Conservation (phyloP, 2,888 invertebrate genomes). For the Acholoe squamosa region DNA sequence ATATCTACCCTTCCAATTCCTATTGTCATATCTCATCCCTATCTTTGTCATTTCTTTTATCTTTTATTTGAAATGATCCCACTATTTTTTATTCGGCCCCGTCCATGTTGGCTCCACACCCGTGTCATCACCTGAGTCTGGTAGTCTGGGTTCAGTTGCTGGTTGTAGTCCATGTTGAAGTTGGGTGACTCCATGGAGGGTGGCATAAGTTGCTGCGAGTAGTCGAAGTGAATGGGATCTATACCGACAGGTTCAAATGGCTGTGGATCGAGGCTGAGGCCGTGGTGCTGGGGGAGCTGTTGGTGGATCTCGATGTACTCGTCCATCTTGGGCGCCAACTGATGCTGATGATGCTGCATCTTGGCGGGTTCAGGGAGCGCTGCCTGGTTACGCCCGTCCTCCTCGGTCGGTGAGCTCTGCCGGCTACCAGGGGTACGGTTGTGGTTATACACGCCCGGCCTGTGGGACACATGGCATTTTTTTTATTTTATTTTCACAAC, state of each 20-base stretch:
- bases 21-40: too few species aligned
- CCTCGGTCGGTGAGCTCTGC: slow-evolving; percentile 95
- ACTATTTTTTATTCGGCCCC: too few species aligned
- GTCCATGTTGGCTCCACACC: too few species aligned
- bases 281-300: slow-evolving; percentile 70
- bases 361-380: slow-evolving; percentile 32
- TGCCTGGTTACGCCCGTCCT: slow-evolving; percentile 85
- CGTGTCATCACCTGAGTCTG: slow-evolving; percentile 50
- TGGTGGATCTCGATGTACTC: slow-evolving; percentile 76
- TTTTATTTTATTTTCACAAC: too few species aligned
- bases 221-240: slow-evolving; percentile 82
- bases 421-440: slow-evolving; percentile 88
- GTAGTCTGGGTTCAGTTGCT: slow-evolving; percentile 75
- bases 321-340: slow-evolving; percentile 68
- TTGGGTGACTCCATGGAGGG: slow-evolving; percentile 83
- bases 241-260: slow-evolving; percentile 82
- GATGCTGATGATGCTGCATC: slow-evolving; percentile 25
- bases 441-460: slow-evolving; percentile 42
- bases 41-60: too few species aligned
- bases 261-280: slow-evolving; percentile 78
- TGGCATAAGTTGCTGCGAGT: slow-evolving; percentile 78
- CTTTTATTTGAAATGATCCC: too few species aligned
- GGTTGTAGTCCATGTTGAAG: slow-evolving; percentile 81
- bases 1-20: too few species aligned
- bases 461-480: background rate